Evolutionary conservation across 2,113 vertebrate genomes (phyloP).

Genomic region (Dasypus novemcinctus): DNA sequence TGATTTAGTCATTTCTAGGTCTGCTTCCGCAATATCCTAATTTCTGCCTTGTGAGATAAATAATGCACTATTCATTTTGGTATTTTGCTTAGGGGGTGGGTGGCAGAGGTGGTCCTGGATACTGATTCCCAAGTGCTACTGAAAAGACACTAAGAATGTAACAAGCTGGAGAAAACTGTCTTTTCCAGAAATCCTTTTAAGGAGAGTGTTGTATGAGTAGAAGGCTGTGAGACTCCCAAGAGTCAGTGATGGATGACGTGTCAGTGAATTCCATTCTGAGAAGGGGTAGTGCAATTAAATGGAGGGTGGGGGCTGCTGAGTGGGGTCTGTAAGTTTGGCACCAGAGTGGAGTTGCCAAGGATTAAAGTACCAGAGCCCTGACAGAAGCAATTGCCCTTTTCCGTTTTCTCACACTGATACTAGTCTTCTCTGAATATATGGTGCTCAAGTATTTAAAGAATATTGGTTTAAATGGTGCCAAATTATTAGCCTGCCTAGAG

Average conservation of each 20-base stretch:
- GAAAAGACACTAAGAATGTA: background rate
- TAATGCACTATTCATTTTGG: background rate
- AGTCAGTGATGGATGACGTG: no score
- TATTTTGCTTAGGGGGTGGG: background rate
- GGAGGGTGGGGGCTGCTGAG: background rate
- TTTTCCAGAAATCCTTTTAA: background rate
- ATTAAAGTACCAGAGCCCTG: background rate
- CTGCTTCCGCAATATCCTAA: background rate
- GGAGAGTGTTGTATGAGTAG: background rate
- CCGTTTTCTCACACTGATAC: background rate
- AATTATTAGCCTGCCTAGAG: background rate
- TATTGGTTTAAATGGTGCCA: background rate
- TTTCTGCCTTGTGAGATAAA: background rate
- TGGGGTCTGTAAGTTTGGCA: background rate
- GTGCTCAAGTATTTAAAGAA: background rate
- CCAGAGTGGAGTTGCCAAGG: background rate
- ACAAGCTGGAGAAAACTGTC: background rate
- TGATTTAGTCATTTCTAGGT: background rate
- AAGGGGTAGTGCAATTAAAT: background rate
- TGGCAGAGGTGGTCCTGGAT: background rate
- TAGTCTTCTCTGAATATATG: background rate
- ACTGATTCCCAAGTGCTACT: background rate
- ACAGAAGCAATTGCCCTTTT: fast-evolving
- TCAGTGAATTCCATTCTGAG: background rate
- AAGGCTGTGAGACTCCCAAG: background rate